Base-by-base conservation (phyloP, 2,888 invertebrate species). In the Tetropium fuscum region DNA sequence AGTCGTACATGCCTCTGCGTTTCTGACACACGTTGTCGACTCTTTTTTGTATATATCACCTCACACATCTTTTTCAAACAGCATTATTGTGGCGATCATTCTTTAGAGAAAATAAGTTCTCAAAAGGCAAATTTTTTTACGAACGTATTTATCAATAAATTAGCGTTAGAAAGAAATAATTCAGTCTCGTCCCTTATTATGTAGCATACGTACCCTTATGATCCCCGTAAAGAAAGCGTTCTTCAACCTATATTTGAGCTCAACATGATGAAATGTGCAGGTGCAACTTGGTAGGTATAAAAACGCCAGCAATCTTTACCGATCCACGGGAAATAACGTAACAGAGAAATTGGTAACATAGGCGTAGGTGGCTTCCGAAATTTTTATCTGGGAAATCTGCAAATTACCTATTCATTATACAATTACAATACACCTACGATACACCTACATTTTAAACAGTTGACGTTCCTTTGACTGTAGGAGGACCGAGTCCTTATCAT, bases 251-350 rank as follows among this genome's bases (percentile, higher is more conserved):
- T 22, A 27, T 44, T 44, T 27, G 44, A 44, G 16, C 25, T 27
- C 44, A 4, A 15, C 19, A 44, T 27, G 27, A 27, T 16, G 16
- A 27, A 44, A 27, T 13, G 27, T 44, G 44, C 44, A 44, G 44
- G 44, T 44, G 44, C 44, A 44, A 44, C 27, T 44, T 11, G 44
- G 44, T 44, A 44, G 44, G 44, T 27, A 44, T 44, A 44, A 44
- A 43, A 44, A 44, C 44, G 13, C 27, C 27, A 44, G n/a, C n/a
- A 16, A 44, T 27, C n/a, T 27, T 27, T 44, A 38, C 38, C n/a
- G 25, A 27, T 44, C 13, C 27, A 15, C 8, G 27, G 44, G 44
- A 15, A 25, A 22, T 44, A 44, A n/a, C 16, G 25, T 27, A 41
- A 11, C 41, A 11, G 41, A 1, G 8, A 27, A 44, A 15, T 15